Evolutionary conservation across 2,113 vertebrate species (phyloP).

Genomic region (Otocyon megalotis): DNA sequence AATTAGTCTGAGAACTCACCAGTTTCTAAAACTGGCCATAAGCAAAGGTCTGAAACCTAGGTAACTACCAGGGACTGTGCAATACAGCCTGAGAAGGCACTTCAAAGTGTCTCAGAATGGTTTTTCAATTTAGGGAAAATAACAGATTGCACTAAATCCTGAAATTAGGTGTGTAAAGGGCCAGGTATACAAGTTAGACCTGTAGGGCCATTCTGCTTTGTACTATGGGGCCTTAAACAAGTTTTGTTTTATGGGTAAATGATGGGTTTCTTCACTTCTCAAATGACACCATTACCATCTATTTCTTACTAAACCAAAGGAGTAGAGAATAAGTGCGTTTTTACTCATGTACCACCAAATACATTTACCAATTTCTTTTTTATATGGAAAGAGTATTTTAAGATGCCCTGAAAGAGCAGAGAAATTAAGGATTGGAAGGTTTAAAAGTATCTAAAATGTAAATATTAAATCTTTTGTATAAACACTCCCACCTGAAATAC

Average conservation of each 20-base stretch:
- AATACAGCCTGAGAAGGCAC: neutral
- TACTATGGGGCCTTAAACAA: neutral
- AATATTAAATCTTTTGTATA: neutral
- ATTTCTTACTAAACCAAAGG: neutral
- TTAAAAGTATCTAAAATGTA: constrained; percentile 58
- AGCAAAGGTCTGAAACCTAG: neutral
- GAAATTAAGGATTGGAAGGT: neutral
- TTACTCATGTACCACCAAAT: neutral
- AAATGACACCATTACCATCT: neutral
- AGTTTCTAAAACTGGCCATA: neutral
- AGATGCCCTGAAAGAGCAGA: neutral
- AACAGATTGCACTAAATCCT: neutral
- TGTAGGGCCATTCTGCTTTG: neutral
- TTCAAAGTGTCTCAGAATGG: neutral
- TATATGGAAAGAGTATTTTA: neutral
- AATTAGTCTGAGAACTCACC: constrained; percentile 1
- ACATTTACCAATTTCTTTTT: neutral
- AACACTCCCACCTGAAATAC: constrained; percentile 25
- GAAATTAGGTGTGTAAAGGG: neutral
- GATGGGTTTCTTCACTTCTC: neutral
- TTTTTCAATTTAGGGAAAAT: neutral
- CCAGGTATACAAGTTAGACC: neutral
- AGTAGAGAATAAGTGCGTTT: neutral
- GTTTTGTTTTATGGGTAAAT: neutral
- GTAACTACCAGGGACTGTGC: neutral